phyloP scores from a whole-genome alignment of 2,797 vertebrate genomes.

The Corythornis leucogaster region DNA sequence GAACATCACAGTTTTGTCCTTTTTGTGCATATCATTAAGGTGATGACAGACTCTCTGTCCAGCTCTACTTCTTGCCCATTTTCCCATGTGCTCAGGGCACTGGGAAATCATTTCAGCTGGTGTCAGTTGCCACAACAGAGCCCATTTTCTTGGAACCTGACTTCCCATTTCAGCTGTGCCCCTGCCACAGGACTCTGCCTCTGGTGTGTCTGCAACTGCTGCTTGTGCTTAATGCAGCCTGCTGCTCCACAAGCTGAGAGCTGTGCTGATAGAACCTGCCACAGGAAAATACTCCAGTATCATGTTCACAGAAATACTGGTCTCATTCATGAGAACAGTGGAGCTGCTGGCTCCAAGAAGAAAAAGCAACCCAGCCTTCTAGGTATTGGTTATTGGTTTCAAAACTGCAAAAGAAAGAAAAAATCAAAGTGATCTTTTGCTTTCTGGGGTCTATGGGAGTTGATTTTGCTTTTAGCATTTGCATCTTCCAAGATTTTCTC shows the following conservation, averaged over 20 bases:
- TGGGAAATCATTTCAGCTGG: not conserved
- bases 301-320: rapidly evolving
- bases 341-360: not conserved
- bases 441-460: not conserved
- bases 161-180: not conserved
- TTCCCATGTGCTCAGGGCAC: not conserved
- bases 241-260: not conserved
- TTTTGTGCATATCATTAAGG: not conserved
- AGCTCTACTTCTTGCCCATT: not conserved
- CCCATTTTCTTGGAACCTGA: rapidly evolving
- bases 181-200: rapidly evolving
- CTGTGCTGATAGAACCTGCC: not conserved
- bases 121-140: not conserved
- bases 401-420: not conserved
- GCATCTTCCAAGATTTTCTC: not conserved
- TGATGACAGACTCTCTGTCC: not conserved
- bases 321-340: not conserved
- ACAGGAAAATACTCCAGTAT: not conserved
- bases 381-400: not conserved
- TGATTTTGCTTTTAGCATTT: not conserved
- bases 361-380: not conserved
- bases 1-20: not conserved
- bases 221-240: rapidly evolving
- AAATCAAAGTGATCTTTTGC: not conserved
- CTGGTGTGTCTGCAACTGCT: rapidly evolving